Percentiles rank a stretch among this genome's conserved stretches.
Conservation (phyloP, 2,888 invertebrate genomes). For the Diachrysia chrysitis region DNA sequence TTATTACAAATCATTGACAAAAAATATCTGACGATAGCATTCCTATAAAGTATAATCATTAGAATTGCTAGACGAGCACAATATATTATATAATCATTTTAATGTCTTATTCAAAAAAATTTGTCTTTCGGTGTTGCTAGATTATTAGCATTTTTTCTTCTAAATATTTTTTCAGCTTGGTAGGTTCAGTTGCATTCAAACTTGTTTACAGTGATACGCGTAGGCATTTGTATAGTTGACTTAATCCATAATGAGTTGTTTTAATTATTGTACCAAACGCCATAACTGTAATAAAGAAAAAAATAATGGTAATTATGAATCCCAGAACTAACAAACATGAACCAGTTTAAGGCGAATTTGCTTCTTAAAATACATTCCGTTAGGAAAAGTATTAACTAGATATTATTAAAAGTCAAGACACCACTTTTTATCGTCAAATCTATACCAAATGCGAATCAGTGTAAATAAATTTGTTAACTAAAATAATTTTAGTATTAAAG, state of each 20-base stretch:
- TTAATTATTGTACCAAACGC: background rate
- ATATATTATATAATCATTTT: constrained; percentile 15
- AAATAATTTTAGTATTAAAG: background rate
- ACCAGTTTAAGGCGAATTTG: background rate
- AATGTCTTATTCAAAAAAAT: constrained; percentile 27
- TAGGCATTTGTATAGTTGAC: background rate
- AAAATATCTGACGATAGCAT: constrained; percentile 14
- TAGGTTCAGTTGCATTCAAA: constrained; percentile 10
- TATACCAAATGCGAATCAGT: background rate
- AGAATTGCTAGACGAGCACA: constrained; percentile 36
- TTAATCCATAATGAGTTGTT: background rate
- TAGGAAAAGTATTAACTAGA: background rate
- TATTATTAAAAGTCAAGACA: background rate
- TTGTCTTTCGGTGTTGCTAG: constrained; percentile 16
- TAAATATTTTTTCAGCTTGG: constrained; percentile 18
- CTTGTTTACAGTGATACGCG: background rate
- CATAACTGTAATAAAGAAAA: too few relatives aligned
- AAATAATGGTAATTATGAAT: too few relatives aligned
- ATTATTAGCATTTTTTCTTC: constrained; percentile 17
- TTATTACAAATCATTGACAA: constrained; percentile 3
- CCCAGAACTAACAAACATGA: too few relatives aligned
- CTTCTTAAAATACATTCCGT: background rate
- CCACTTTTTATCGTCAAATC: background rate
- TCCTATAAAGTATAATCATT: constrained; percentile 24
- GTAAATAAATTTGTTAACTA: background rate